phyloP scores from a whole-genome alignment of 1,140 invertebrate genomes.

The Drepana arcuata region DNA sequence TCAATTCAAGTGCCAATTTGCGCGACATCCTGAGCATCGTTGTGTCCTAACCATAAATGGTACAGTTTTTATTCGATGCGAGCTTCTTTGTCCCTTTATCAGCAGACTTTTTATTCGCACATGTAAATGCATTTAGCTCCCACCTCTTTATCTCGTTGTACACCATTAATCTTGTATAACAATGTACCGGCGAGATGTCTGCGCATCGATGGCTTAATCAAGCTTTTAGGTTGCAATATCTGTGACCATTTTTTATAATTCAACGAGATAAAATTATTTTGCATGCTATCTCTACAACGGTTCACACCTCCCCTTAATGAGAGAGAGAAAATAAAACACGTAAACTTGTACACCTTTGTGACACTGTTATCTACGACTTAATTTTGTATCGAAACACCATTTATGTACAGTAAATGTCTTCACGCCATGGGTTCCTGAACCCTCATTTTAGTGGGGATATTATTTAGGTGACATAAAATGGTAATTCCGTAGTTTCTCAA shows the following conservation, averaged over 20 bases:
- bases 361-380: no score
- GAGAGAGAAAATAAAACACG: no score
- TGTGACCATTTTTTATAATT: slow-evolving; percentile 5
- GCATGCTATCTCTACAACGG: neutral
- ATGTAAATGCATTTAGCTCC: slow-evolving; percentile 69
- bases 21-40: no score
- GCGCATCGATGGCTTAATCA: slow-evolving; percentile 58
- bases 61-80: slow-evolving; percentile 38
- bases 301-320: no score
- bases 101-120: slow-evolving; percentile 56
- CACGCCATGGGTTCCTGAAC: no score
- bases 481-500: no score
- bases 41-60: slow-evolving; percentile 29
- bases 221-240: slow-evolving; percentile 10
- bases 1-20: no score
- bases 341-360: no score
- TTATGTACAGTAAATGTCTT: no score
- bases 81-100: slow-evolving; percentile 62
- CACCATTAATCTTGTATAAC: slow-evolving; percentile 70
- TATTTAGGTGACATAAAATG: no score
- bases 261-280: slow-evolving; percentile 4
- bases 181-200: slow-evolving; percentile 46
- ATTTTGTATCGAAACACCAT: no score
- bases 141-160: slow-evolving; percentile 55
- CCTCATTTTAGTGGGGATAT: no score